phyloP scores from a whole-genome alignment of 2,888 invertebrate species.

The Bombylius major region DNA sequence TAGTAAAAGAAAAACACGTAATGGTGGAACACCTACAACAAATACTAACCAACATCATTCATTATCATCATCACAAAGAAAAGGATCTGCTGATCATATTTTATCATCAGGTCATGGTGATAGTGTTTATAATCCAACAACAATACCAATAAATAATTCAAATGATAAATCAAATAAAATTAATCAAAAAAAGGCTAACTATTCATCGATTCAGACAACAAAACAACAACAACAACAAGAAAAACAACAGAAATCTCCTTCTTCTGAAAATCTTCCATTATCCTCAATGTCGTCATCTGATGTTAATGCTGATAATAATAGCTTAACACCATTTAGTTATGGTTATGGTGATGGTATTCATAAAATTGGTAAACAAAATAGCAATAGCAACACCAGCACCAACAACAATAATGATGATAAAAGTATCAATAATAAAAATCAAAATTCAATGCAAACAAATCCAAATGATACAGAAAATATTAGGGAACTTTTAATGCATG shows the following conservation, averaged over 20 bases:
- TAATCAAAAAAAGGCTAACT: neutral
- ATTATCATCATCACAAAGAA: neutral
- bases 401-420: neutral
- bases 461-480: conserved; percentile 11
- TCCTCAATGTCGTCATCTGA: neutral
- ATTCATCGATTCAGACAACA: neutral
- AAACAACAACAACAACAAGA: no score
- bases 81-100: neutral
- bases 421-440: neutral
- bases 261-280: no score
- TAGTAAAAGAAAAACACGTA: neutral
- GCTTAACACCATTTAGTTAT: no score
- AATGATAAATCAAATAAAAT: neutral
- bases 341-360: neutral
- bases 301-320: neutral
- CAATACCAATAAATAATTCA: conserved; percentile 22
- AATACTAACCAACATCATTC: neutral
- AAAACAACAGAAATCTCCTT: no score
- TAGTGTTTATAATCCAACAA: conserved; percentile 34
- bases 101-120: conserved; percentile 12
- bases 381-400: neutral
- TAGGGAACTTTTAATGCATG: conserved; percentile 26
- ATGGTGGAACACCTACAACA: conserved; percentile 20
- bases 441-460: neutral
- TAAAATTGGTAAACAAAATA: neutral